Conservation (phyloP, 2,797 vertebrate species). For the Cynodonichthys magdalenae region DNA sequence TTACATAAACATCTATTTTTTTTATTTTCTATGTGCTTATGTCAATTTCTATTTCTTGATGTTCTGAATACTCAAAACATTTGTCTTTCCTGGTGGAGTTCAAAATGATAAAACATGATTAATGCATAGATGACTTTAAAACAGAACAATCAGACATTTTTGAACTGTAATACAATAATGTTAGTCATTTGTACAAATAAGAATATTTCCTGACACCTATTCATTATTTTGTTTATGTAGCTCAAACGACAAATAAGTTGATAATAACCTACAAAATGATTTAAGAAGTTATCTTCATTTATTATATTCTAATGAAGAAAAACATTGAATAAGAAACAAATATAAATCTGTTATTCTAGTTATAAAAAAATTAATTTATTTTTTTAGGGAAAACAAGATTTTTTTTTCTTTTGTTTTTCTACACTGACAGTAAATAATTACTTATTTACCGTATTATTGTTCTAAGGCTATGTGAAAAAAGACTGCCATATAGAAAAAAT, state of each 20-base stretch:
- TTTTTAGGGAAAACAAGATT: no score
- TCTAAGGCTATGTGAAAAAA: slow-evolving; percentile 54
- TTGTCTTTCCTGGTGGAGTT: slow-evolving; percentile 13
- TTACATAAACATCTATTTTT: slow-evolving; percentile 57
- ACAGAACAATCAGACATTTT: background rate
- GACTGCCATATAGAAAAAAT: slow-evolving; percentile 71
- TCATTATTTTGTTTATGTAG: no score
- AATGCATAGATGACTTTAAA: slow-evolving; percentile 14
- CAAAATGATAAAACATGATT: slow-evolving; percentile 2
- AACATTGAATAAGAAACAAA: slow-evolving; percentile 1
- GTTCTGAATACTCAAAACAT: slow-evolving; percentile 14
- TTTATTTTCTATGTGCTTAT: slow-evolving; percentile 13
- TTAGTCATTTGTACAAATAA: no score
- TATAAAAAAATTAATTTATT: background rate
- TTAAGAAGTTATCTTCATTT: no score
- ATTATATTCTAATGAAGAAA: no score
- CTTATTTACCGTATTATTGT: slow-evolving; percentile 49
- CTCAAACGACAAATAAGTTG: no score
- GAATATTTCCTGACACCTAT: no score
- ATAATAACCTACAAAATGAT: no score
- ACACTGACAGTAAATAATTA: slow-evolving; percentile 41
- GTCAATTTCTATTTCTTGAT: slow-evolving; percentile 39
- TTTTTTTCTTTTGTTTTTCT: slow-evolving; percentile 16
- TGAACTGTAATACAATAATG: no score
- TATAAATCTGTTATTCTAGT: background rate